A percentile compares a stretch with the other conserved stretches of the same genome.
These are phyloP conservation scores for Clarias batrachus DNA, from an alignment of 2,113 vertebrate species.

Conservation along the genomic window DNA sequence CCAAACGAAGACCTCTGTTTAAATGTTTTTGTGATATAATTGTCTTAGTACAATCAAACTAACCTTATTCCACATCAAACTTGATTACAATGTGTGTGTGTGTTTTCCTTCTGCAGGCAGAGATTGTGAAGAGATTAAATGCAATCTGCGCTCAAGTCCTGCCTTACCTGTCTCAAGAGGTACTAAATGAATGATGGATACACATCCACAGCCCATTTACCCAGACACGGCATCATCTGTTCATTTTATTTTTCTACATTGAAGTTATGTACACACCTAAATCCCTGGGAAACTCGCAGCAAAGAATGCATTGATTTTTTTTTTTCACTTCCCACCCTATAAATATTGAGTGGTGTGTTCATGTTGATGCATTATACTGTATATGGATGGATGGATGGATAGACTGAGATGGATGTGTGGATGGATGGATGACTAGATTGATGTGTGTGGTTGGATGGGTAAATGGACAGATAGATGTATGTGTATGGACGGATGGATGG, in stretches of 20 bases:
- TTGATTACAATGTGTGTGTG: background rate
- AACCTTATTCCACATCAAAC: background rate
- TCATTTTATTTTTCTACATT: background rate
- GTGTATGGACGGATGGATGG: background rate
- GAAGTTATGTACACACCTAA: background rate
- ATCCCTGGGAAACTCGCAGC: background rate
- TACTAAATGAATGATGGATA: slow-evolving; percentile 57
- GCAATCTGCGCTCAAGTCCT: slow-evolving; percentile 97
- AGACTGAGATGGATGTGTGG: background rate
- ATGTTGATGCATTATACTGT: too few species aligned
- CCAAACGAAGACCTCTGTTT: background rate
- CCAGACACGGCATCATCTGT: background rate
- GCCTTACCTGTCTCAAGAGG: slow-evolving; percentile 97
- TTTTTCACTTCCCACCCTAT: background rate
- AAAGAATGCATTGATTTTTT: slow-evolving; percentile 4
- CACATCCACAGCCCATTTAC: slow-evolving; percentile 5
- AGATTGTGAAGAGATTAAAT: slow-evolving; percentile 96
- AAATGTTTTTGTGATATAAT: background rate
- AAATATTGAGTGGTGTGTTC: slow-evolving; percentile 24
- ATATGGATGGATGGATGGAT: slow-evolving; percentile 5
- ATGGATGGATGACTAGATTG: background rate
- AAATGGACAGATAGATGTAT: background rate
- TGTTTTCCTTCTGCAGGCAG: slow-evolving; percentile 76
- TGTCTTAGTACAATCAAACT: slow-evolving; percentile 4
- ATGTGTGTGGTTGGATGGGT: background rate